Evolutionary conservation across 2,797 vertebrate species (phyloP), one percentile per base, ranked within the genome.

Genomic region (Sebastiscus albofasciatus): DNA sequence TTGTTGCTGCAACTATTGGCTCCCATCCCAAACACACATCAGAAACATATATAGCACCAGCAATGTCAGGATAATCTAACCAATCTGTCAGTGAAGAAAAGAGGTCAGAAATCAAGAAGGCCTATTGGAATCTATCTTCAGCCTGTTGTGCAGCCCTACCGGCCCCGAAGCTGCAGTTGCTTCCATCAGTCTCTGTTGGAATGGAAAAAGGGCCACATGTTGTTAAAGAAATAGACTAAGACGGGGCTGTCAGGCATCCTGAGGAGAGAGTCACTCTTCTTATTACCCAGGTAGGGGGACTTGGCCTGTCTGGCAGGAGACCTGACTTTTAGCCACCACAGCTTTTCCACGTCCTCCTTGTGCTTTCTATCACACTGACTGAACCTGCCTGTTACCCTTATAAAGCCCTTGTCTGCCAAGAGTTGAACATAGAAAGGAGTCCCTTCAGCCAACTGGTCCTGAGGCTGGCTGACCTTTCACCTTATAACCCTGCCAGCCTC

Each of bases 201-300:
- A 88, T 87, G 72, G 86, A 88, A 91, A 90, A 90, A 54, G 65
- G 81, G 54, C 87, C 77, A 56, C 85, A 91, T 89, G 85, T 87
- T 89, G 90, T 91, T 90, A 90, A 85, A 93, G 88, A 90, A 91
- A 90, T 92, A 68, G 82, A 88, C 83, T 79, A 89, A 85, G 86
- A 86, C 55, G 24, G 46, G 62, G 75, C 77, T 84, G 88, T 86
- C 89, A 84, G 81, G 70, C 54, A 12, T 90, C 87, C 89, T 73
- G 77, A 78, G 71, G 81, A 87, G 84, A 72, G 80, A 87, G 90
- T 82, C 77, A 79, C 86, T 90, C 82, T 74, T 90, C 81, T 81
- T 85, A 87, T 90, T 84, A 86, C 76, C 52, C 79, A 87, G 83
- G 88, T 88, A 80, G 84, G 80, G 80, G 72, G 77, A 75, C 52